Base-by-base conservation (phyloP, 2,113 vertebrate species). In the Sinocyclocheilus grahami region DNA sequence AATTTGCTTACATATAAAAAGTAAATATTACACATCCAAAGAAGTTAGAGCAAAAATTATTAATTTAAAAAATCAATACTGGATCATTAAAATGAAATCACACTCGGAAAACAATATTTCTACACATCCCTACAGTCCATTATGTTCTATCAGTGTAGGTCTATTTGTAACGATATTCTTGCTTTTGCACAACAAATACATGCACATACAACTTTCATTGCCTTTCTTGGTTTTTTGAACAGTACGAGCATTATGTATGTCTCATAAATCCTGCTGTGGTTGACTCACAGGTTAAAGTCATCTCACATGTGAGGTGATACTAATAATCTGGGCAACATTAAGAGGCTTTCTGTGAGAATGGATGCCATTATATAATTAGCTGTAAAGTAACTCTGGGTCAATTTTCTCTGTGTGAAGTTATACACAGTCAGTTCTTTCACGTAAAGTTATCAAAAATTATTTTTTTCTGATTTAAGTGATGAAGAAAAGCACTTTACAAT, bases 381-480 rank as follows among this genome's bases (percentile, higher is more conserved):
- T 30, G 14, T 77, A 18, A 77, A 77, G 75, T 55, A 53, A 55
- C 30, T 46, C 12, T 51, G 13, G 46, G 42, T 46, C 4, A 77
- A 18, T 77, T 9, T 77, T 77, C 24, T 53, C n/a, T 20, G 48
- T 53, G 75, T 77, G 7, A 77, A 77, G 42, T 53, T 77, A 77
- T 58, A 27, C 27, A 30, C 4, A 46, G 48, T 22, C 48, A 30
- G 48, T 53, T 33, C 24, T 78, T 78, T 33, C 14, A 20, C 4
- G 9, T 78, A 11, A 53, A 78, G 48, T 30, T 53, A 55, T 55
- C 14, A 27, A 22, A 9, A 18, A 18, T 69, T 69, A 18, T 33
- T 16, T 69, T 33, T 33, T 33, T 33, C 65, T 69, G 14, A 30
- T 3, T 37, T 30, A 69, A 18, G 65, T 71, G 3, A 37, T 20